Evolutionary conservation across 1,140 invertebrate species (phyloP).

Genomic region (Matsumurasca onukii): DNA sequence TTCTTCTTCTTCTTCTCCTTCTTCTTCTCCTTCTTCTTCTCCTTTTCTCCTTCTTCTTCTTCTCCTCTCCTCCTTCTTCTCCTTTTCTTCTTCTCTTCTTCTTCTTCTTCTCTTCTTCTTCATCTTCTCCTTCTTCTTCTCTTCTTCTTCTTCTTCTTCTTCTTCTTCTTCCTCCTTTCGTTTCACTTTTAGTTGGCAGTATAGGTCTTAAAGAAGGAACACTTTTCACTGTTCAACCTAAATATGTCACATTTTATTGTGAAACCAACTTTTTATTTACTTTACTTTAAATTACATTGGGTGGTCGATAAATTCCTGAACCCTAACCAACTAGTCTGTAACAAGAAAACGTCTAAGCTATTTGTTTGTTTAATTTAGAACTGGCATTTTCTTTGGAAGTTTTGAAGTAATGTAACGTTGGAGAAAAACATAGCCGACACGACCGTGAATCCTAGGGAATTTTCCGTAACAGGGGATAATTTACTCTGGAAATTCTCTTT

Average conservation of each 20-base stretch:
- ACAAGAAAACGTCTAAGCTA: too few species aligned
- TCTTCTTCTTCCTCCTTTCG: neutral
- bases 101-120: neutral
- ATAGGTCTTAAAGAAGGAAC: neutral
- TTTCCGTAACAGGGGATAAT: too few species aligned
- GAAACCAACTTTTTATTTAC: neutral
- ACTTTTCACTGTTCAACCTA: too few species aligned
- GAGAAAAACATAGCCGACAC: too few species aligned
- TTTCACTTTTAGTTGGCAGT: neutral
- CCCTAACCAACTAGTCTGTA: too few species aligned
- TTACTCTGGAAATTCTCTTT: too few species aligned
- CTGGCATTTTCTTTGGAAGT: too few species aligned
- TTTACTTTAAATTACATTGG: neutral
- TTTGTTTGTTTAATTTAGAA: too few species aligned
- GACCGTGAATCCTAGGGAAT: too few species aligned
- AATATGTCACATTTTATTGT: neutral
- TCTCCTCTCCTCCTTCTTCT: neutral
- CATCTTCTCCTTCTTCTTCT: conserved; percentile 20
- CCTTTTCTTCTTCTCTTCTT: neutral
- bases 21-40: neutral
- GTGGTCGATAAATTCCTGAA: too few species aligned
- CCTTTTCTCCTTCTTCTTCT: neutral
- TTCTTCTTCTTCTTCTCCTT: conserved; percentile 15
- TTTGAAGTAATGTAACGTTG: too few species aligned
- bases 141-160: neutral